Conservation (phyloP, 2,113 vertebrate genomes). For the Myiagra hebetior region DNA sequence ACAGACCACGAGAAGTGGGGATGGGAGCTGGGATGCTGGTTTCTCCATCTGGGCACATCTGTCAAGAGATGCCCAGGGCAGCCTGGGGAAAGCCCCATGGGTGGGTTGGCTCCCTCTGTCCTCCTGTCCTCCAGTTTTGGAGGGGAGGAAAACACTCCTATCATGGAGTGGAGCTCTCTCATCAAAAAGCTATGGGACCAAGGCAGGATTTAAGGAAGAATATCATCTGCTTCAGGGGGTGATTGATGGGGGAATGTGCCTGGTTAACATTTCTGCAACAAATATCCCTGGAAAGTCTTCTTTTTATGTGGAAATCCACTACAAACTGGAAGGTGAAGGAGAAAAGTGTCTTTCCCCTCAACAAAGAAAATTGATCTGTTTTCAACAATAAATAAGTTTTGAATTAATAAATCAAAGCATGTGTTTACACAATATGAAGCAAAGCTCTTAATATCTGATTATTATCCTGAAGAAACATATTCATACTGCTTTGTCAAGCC, state of each 20-base stretch:
- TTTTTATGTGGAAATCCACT: not conserved
- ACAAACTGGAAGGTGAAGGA: not conserved
- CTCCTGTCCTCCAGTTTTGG: not conserved
- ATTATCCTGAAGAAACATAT: not conserved
- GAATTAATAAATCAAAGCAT: not conserved
- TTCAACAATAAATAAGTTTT: not conserved
- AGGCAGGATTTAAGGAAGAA: not conserved
- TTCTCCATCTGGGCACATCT: rapidly evolving
- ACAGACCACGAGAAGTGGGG: not conserved
- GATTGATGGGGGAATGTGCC: not conserved
- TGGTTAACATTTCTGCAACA: not conserved
- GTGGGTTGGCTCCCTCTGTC: not conserved
- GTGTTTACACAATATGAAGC: not conserved
- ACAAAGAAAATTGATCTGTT: not conserved
- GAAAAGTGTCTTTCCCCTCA: not conserved
- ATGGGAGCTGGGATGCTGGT: not conserved
- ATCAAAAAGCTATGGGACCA: not conserved
- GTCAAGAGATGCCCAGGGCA: not conserved
- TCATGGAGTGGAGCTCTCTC: not conserved
- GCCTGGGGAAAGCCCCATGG: rapidly evolving
- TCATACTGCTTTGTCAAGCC: not conserved
- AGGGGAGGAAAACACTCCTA: not conserved
- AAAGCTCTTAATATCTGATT: not conserved
- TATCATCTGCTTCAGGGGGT: rapidly evolving
- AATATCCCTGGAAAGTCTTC: not conserved